Conservation (phyloP, 2,797 vertebrate species). For the Mormyrops attenuatus region DNA sequence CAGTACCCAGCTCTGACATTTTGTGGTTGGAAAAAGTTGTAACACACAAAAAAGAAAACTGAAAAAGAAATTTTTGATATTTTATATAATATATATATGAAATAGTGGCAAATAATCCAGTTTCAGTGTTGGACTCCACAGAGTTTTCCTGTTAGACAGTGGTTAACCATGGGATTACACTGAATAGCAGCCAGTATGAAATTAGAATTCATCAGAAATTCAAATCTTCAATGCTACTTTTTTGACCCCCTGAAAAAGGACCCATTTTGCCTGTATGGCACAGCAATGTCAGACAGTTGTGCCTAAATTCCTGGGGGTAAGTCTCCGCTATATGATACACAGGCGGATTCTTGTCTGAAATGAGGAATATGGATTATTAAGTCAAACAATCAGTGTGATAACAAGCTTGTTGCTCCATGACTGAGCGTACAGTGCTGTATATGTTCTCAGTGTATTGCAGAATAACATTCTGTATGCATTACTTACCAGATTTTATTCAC, state of each 20-base stretch:
- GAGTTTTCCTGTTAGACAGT: background rate
- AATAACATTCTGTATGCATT: background rate
- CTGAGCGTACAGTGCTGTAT: background rate
- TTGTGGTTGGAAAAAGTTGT: background rate
- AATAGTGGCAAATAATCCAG: background rate
- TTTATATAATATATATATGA: background rate
- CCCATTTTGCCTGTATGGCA: background rate
- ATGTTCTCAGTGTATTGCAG: background rate
- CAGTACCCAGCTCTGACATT: background rate
- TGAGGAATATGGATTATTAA: background rate
- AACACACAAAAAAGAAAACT: background rate
- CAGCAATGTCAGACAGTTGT: background rate
- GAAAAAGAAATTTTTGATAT: constrained; percentile 5
- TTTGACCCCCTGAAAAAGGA: background rate
- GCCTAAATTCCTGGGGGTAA: background rate
- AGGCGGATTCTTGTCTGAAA: background rate
- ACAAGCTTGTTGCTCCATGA: background rate
- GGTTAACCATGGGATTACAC: constrained; percentile 12
- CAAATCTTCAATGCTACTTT: background rate
- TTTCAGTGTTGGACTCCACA: background rate
- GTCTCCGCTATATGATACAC: background rate
- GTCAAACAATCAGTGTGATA: background rate
- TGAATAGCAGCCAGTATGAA: background rate
- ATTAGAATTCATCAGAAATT: background rate
- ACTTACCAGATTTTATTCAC: background rate